A percentile compares a stretch with the other conserved stretches of the same genome.
These are phyloP conservation scores for Pungitius pungitius DNA, from an alignment of 2,113 vertebrate species.

Conservation along the genomic window DNA sequence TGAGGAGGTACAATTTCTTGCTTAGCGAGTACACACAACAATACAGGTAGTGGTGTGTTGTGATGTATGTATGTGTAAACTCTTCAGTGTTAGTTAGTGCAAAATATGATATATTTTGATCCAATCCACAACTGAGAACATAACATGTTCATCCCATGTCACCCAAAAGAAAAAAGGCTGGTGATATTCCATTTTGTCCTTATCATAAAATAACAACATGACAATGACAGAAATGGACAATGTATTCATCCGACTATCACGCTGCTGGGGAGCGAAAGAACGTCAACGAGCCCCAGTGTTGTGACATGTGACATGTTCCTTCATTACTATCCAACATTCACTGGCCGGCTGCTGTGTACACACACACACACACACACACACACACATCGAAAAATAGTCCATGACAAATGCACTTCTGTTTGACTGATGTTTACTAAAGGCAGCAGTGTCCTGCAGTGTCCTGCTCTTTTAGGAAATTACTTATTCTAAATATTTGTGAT, in stretches of 20 bases:
- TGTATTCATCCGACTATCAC: background rate
- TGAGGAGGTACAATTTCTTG: slow-evolving; percentile 15
- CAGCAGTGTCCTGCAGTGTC: background rate
- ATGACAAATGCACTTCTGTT: background rate
- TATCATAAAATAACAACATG: background rate
- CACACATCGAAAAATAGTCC: background rate
- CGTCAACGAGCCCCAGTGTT: slow-evolving; percentile 13
- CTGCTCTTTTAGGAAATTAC: background rate
- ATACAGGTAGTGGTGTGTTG: background rate
- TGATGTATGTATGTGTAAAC: background rate
- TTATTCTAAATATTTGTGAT: background rate
- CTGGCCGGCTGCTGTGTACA: background rate
- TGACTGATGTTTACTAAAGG: background rate
- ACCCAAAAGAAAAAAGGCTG: background rate
- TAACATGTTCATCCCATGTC: background rate
- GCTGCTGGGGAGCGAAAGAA: background rate
- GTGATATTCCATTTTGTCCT: background rate
- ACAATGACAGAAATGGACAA: background rate
- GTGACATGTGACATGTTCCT: slow-evolving; percentile 10
- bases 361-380: too few relatives aligned
- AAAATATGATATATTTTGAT: background rate
- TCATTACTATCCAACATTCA: slow-evolving; percentile 5
- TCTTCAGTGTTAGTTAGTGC: background rate
- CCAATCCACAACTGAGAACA: background rate
- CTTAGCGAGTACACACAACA: slow-evolving; percentile 23